These are phyloP conservation scores for Urocyon cinereoargenteus DNA, from an alignment of 2,797 vertebrate genomes.

Conservation along the genomic window DNA sequence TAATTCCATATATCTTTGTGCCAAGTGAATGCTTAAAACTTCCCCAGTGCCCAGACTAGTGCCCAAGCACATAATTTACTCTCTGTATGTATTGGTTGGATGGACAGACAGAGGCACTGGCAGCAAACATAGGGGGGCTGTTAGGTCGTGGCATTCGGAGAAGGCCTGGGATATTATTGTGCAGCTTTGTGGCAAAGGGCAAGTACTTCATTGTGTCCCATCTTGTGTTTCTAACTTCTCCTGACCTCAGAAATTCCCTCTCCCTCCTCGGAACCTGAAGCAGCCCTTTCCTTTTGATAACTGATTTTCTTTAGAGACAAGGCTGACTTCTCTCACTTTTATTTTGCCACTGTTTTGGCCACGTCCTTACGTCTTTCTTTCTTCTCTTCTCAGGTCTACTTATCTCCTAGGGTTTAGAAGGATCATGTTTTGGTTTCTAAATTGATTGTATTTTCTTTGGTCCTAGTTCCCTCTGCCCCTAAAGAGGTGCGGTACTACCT, in stretches of 20 bases:
- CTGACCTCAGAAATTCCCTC: neutral
- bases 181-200: neutral
- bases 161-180: neutral
- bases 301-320: conserved; percentile 9
- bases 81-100: neutral
- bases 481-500: neutral
- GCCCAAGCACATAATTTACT: neutral
- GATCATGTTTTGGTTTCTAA: conserved; percentile 38
- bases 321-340: neutral
- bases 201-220: neutral
- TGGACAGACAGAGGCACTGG: neutral
- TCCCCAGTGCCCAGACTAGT: neutral
- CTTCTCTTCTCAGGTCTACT: neutral
- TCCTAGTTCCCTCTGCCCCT: neutral
- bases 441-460: neutral
- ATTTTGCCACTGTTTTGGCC: neutral
- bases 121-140: neutral
- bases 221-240: neutral
- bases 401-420: conserved; percentile 2
- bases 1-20: neutral
- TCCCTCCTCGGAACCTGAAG: neutral
- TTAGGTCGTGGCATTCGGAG: neutral
- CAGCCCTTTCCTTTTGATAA: conserved; percentile 19
- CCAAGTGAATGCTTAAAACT: neutral
- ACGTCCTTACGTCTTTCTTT: neutral